Base-by-base conservation (phyloP, 2,113 vertebrate genomes). In the Indri indri region DNA sequence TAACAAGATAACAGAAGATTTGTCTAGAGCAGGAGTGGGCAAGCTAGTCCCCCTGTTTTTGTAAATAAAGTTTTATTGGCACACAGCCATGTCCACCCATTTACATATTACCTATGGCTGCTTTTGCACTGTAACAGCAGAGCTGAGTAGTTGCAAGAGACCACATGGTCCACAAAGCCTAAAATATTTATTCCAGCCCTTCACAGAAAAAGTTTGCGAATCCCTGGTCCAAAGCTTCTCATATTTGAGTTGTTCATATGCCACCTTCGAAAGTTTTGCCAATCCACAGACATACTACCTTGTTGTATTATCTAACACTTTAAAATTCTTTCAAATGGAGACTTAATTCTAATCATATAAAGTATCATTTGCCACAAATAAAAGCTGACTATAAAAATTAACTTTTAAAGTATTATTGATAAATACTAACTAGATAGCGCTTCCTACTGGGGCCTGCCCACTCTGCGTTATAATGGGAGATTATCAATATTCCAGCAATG, bases 171-270 rank as follows among this genome's bases (percentile, higher is more conserved):
- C 74, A 32, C 27, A 59, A 37, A 18, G 22, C 65, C 70, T n/a
- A 3, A 57, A 25, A 30, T 7, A 45, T 2, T 50, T 57, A 16
- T 57, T 57, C 25, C 1, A 2, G n/a, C 57, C 66, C 52, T 85
- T 85, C 61, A 16, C 11, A 18, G 40, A 65, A 68, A 74, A 42
- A 1, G 8, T 16, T 12, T 42, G 59, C 42, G 32, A 23, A 63
- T 0, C 30, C n/a, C 57, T 10, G n/a, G n/a, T 13, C 77, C 45
- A 17, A 13, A 57, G 34, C 6, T 12, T 52, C 81, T 88, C 65
- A 18, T 0, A 25, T 4, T 2, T 23, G 40, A 37, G n/a, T 30
- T 61, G 7, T 30, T 40, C 23, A 30, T 2, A 6, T 0, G 5
- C 17, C 50, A 9, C 27, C n/a, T 93, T 79, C 4, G 5, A 47